Evolutionary conservation across 2,797 vertebrate species (phyloP).

Genomic region (Momotus momota): DNA sequence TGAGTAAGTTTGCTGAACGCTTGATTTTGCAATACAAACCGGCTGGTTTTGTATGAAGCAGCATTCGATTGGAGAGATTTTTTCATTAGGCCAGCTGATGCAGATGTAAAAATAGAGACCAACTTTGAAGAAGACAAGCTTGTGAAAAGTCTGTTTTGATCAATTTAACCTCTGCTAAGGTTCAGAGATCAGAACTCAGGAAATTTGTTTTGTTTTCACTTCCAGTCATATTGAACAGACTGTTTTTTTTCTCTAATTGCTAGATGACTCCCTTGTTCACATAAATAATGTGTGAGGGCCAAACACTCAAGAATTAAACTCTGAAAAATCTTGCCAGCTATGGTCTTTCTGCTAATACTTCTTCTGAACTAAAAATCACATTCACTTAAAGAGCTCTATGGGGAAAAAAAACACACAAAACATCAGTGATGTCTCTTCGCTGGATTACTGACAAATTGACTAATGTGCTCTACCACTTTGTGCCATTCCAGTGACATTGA

Average conservation of each 20-base stretch:
- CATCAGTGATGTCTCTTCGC: slow-evolving; percentile 25
- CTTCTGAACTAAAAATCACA: not conserved
- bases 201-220: slow-evolving; percentile 15
- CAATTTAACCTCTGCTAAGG: not conserved
- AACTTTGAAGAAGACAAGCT: not conserved
- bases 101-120: not conserved
- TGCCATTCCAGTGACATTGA: slow-evolving; percentile 5
- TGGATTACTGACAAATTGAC: slow-evolving; percentile 49
- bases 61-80: not conserved
- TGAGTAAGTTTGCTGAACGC: not conserved
- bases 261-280: not conserved
- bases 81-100: not conserved
- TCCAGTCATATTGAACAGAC: not conserved
- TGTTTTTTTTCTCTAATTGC: slow-evolving; percentile 26
- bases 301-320: not conserved
- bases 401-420: not conserved
- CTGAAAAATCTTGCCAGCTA: not conserved
- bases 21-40: not conserved
- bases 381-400: not conserved
- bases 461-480: slow-evolving; percentile 30
- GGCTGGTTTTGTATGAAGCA: not conserved
- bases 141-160: slow-evolving; percentile 19
- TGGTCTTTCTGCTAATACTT: not conserved
- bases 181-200: slow-evolving; percentile 39
- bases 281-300: not conserved